phyloP scores from a whole-genome alignment of 2,113 vertebrate species.

The Phalacrocorax brasilianus region DNA sequence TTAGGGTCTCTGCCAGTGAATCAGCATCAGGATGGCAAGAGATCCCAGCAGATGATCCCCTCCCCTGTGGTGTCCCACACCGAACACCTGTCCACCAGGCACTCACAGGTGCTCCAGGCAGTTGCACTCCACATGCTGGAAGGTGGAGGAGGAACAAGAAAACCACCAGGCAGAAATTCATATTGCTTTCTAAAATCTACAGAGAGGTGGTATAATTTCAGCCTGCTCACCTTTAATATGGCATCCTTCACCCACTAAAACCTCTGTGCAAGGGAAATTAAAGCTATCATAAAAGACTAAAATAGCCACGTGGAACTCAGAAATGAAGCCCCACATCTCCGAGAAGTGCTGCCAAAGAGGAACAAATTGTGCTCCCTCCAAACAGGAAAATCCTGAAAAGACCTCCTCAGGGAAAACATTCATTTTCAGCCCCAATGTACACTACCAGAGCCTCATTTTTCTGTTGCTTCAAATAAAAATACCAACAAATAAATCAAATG shows the following conservation, averaged over 20 bases:
- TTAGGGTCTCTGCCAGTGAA: not conserved
- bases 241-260: not conserved
- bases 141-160: not conserved
- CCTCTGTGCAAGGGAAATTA: not conserved
- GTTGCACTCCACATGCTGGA: not conserved
- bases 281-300: not conserved
- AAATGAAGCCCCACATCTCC: not conserved
- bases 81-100: fast-evolving
- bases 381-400: not conserved
- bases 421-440: not conserved
- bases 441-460: not conserved
- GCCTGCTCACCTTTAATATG: not conserved
- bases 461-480: not conserved
- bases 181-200: not conserved
- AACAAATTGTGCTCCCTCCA: not conserved
- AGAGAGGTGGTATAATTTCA: not conserved
- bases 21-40: not conserved
- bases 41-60: not conserved
- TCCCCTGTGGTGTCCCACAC: fast-evolving
- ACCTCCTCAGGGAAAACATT: not conserved
- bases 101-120: not conserved
- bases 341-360: not conserved
- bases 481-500: not conserved
- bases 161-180: not conserved
- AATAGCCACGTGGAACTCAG: not conserved